Percentiles rank a stretch among this genome's conserved stretches.
Conservation (phyloP, 53 echinoderm and acorn worm genomes). For the Apostichopus leukothele region DNA sequence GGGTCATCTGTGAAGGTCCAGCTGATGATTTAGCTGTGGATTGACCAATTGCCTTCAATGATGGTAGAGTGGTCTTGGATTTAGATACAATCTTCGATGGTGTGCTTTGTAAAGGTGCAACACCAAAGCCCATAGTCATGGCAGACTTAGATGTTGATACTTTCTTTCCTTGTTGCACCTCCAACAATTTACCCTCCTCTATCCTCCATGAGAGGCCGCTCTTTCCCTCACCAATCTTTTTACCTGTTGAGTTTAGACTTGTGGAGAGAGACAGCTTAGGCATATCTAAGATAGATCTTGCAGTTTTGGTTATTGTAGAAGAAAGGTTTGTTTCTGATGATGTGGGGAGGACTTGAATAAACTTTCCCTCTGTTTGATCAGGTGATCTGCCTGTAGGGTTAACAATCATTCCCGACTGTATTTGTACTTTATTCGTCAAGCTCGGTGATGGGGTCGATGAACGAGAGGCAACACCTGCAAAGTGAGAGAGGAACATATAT, state of each 20-base stretch:
- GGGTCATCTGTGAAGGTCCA: constrained; percentile 21
- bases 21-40: not conserved
- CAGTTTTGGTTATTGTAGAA: constrained; percentile 15
- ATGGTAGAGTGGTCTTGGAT: constrained; percentile 22
- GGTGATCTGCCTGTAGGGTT: constrained; percentile 16
- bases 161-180: constrained; percentile 16
- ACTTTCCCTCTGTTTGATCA: constrained; percentile 19
- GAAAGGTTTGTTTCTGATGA: not conserved
- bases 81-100: not conserved
- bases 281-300: not conserved
- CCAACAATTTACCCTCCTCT: constrained; percentile 39
- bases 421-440: constrained; percentile 47
- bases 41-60: constrained; percentile 19
- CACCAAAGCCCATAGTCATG: not conserved
- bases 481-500: not conserved
- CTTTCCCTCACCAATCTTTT: constrained; percentile 11
- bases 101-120: not conserved
- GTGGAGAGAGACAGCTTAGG: constrained; percentile 19
- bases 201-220: constrained; percentile 25
- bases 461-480: constrained; percentile 15
- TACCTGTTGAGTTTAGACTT: not conserved
- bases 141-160: not conserved
- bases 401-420: constrained; percentile 44
- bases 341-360: constrained; percentile 37
- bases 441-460: constrained; percentile 42